Evolutionary conservation across 1,140 invertebrate genomes (phyloP), one percentile per base, ranked within the genome.

Genomic region (Asobara japonica): DNA sequence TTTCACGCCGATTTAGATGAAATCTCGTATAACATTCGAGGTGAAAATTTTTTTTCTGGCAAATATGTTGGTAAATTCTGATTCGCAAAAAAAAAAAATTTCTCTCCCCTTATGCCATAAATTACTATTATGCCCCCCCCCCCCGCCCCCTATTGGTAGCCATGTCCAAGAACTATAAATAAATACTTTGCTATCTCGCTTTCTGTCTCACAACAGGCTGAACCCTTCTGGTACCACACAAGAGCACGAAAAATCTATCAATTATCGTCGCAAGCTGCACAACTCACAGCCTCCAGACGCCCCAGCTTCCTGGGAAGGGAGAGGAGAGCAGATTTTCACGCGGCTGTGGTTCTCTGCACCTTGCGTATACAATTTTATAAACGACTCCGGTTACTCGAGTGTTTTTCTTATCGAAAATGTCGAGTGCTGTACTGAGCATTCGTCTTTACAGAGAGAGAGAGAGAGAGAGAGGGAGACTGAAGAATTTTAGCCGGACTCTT

Each of bases 201-300:
- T 67, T 45, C 41, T 45, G 13, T n/a, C n/a, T n/a, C n/a, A n/a
- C n/a, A n/a, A n/a, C n/a, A n/a, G n/a, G n/a, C n/a, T n/a, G n/a
- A n/a, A n/a, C n/a, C n/a, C 1, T 68, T 65, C 36, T 18, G 18
- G 8, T 27, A 38, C 48, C 61, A 66, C 70, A 60, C 70, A 29
- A 18, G 64, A 60, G 64, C 70, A 36, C 56, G 29, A 72, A 71
- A 75, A 71, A 73, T 64, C 71, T 76, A 76, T 76, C 74, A 73
- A 76, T 76, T 73, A 76, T 76, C 72, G 69, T 69, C 74, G 65
- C 69, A 65, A 65, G 70, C 70, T 72, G 70, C 70, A 66, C 70
- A 38, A 60, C 22, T 27, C 31, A 45, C 7, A 20, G 25, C 56
- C 64, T 72, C 70, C 70, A 72, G 70, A 72, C 70, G 64, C 68